Conservation (phyloP, 2,888 invertebrate genomes). For the Cerceris ruficornis region DNA sequence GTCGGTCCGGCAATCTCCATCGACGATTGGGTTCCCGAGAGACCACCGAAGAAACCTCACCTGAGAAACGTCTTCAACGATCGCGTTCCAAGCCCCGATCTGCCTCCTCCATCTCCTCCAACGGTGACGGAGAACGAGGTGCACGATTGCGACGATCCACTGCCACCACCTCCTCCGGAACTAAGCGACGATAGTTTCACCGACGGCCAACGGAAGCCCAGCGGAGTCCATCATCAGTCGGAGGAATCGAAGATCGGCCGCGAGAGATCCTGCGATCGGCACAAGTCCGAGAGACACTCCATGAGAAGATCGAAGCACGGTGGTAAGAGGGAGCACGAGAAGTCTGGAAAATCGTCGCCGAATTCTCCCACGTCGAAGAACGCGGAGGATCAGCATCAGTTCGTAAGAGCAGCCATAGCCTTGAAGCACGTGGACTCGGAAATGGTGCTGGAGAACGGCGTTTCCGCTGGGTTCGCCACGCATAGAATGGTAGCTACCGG, state of each 20-base stretch:
- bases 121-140: slow-evolving; percentile 85
- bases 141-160: slow-evolving; percentile 85
- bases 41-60: slow-evolving; percentile 90
- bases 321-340: slow-evolving; percentile 67
- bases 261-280: slow-evolving; percentile 67
- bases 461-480: slow-evolving; percentile 69
- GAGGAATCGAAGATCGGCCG: slow-evolving; percentile 59
- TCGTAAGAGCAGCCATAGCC: slow-evolving; percentile 53
- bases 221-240: slow-evolving; percentile 40
- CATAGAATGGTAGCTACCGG: slow-evolving; percentile 79
- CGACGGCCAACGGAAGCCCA: slow-evolving; percentile 70
- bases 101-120: slow-evolving; percentile 86
- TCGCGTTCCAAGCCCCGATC: slow-evolving; percentile 84
- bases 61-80: slow-evolving; percentile 83
- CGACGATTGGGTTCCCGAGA: slow-evolving; percentile 88
- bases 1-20: slow-evolving; percentile 85
- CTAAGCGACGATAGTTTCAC: slow-evolving; percentile 69
- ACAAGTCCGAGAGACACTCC: slow-evolving; percentile 75
- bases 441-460: slow-evolving; percentile 69
- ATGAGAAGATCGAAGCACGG: slow-evolving; percentile 72
- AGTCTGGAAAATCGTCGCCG: slow-evolving; percentile 65
- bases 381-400: slow-evolving; percentile 59
- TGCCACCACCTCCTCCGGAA: slow-evolving; percentile 86
- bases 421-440: slow-evolving; percentile 67
- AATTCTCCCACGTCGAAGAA: slow-evolving; percentile 64